Evolutionary conservation across 2,113 vertebrate genomes (phyloP), one percentile per base, ranked within the genome.

Genomic region (Nematolebias whitei): DNA sequence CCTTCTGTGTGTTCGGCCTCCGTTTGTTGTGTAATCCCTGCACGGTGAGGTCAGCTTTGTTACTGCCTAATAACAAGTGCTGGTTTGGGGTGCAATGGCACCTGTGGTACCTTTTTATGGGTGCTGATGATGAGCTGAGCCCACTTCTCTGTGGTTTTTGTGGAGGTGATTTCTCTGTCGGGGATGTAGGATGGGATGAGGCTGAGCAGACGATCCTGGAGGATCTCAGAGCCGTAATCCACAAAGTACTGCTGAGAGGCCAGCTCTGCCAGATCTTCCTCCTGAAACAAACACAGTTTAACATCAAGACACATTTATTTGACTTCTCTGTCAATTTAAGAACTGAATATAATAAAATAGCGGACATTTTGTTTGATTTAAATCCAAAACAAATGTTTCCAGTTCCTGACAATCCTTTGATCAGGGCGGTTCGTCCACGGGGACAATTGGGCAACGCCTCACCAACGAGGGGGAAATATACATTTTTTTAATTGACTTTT

Each of bases 161-260:
- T 90, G 0, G 96, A 88, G 2, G 91, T 96, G 89, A 99, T 94
- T 79, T 99, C 98, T 3, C 98, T 88, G 87, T 99, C 98, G 0
- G 97, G 98, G 80, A 99, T 95, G 89, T 99, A 99, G 57, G 96
- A 96, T 0, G 97, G 96, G 68, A 99, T 95, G 1, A 99, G 94
- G 74, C 91, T 95, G 65, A 99, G 85, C 32, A 99, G 90, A 4
- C 96, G 94, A 50, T 98, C 97, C 71, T 95, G 88, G 1, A 97
- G 92, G 88, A 99, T 93, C 79, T 98, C 96, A 0, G 94, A 91
- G 19, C 98, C 96, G 0, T 99, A 99, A 63, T 99, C 98, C 71
- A 99, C 95, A 0, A 94, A 99, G 76, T 99, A 99, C 85, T 99
- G 98, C 91, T 99, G 96, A 12, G 98, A 96, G 35, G 96, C 94